Conservation (phyloP, 2,113 vertebrate genomes). For the Upupa epops region DNA sequence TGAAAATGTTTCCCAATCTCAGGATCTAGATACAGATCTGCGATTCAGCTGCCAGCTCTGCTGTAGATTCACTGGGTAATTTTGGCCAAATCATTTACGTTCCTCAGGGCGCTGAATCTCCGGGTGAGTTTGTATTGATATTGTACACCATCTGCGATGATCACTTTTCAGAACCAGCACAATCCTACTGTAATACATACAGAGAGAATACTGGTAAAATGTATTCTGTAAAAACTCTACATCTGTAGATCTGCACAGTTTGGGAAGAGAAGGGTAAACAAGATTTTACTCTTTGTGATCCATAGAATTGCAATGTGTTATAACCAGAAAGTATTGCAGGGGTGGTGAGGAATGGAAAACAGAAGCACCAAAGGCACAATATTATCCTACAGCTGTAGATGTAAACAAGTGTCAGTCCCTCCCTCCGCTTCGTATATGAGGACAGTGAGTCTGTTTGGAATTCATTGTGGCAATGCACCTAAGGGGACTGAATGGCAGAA, state of each 20-base stretch:
- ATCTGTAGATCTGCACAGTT: background rate
- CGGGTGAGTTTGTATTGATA: background rate
- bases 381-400: background rate
- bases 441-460: background rate
- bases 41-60: background rate
- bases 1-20: background rate
- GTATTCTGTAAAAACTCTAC: background rate
- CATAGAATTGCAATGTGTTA: background rate
- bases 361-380: background rate
- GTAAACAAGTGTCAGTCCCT: background rate
- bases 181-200: background rate
- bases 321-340: background rate
- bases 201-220: background rate
- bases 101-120: background rate
- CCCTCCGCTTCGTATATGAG: background rate
- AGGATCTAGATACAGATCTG: background rate
- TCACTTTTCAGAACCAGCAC: background rate
- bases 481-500: background rate
- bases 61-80: background rate
- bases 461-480: background rate
- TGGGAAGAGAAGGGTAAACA: background rate
- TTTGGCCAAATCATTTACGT: background rate
- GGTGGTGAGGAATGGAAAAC: background rate
- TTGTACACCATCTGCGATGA: background rate
- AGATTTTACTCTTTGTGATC: background rate